Base-by-base conservation (phyloP, 2,797 vertebrate genomes). In the Dryobates pubescens region DNA sequence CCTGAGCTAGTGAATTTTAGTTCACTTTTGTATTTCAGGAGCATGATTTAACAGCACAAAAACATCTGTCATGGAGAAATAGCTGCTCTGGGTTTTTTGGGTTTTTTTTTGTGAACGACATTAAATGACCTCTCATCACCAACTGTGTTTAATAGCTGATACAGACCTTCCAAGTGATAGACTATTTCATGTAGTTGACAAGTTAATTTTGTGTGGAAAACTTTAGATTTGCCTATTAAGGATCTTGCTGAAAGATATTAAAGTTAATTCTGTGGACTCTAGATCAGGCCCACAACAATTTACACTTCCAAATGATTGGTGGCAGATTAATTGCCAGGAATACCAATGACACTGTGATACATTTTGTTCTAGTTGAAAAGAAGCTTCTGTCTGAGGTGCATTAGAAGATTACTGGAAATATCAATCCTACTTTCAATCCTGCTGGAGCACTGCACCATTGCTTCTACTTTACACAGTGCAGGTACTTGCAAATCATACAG, bases 281-380 rank as follows among this genome's bases (percentile, higher is more conserved):
- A 32, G 27, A 64, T 54, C 17, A n/a, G 8, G 6, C 38, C 45
- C 23, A 67, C 20, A 67, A 24, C 2, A 53, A 59, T 51, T 73
- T 64, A 34, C 14, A 32, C 13, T 63, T 72, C 30, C 36, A 69
- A 62, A 58, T 23, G 4, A 53, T 26, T 56, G 12, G 7, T 69
- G 23, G 26, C 17, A 81, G 32, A 69, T 49, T 41, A 47, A 10
- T n/a, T 71, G 16, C 11, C 43, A 56, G 7, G 5, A 13, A 9
- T 51, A 59, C 0, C 0, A 58, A 80, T 2, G 3, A 26, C 51
- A 41, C 5, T 23, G 12, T 17, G 23, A 32, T 53, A 51, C n/a
- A 9, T 26, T 90, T 83, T 75, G 27, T 3, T 63, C 9, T 70
- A 26, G 23, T 5, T n/a, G 17, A 71, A 65, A 38, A 56, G 10